Evolutionary conservation across 2,888 invertebrate species (phyloP).

Genomic region (Noctua fimbriata): DNA sequence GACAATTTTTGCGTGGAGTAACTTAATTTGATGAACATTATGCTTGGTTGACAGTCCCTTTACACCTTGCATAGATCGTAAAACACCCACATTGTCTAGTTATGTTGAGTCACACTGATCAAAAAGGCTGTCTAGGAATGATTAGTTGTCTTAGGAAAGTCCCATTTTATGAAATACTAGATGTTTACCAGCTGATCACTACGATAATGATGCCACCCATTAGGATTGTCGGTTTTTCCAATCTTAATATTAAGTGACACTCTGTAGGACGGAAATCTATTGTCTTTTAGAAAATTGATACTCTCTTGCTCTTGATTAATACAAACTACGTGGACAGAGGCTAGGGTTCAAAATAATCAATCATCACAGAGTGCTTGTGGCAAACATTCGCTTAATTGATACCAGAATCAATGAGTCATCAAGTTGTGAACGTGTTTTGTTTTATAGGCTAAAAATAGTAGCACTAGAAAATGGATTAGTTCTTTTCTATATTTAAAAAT

Average conservation of each 20-base stretch:
- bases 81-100: no score
- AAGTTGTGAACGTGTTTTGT: not conserved
- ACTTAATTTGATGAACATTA: no score
- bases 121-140: not conserved
- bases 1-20: no score
- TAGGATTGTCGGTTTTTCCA: not conserved
- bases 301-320: slow-evolving; percentile 12
- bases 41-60: no score
- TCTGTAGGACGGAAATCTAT: not conserved
- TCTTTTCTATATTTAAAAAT: not conserved
- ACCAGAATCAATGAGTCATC: slow-evolving; percentile 37
- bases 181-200: not conserved
- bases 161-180: not conserved
- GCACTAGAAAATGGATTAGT: not conserved
- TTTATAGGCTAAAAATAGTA: not conserved
- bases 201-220: not conserved
- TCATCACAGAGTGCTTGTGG: slow-evolving; percentile 37
- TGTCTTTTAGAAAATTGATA: slow-evolving; percentile 30
- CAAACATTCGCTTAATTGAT: slow-evolving; percentile 49
- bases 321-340: slow-evolving; percentile 6
- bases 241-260: not conserved
- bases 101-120: no score
- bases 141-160: not conserved
- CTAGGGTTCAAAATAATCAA: slow-evolving; percentile 39
- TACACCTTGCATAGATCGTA: no score